Conservation (phyloP, 2,113 vertebrate genomes). For the Peromyscus maniculatus region DNA sequence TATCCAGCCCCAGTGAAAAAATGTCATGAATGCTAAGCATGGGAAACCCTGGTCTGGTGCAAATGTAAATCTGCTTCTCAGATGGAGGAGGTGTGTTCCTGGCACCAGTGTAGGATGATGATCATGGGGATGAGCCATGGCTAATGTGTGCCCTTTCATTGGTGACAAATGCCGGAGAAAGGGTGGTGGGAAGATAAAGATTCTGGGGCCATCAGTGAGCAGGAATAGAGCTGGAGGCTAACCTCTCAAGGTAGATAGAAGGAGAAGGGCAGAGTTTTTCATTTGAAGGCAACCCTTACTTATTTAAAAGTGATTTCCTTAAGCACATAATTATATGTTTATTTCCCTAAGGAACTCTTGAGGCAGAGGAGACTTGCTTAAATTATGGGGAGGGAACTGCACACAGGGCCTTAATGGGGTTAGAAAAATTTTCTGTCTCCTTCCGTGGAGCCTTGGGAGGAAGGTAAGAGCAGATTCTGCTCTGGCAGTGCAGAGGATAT, state of each 20-base stretch:
- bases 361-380: slow-evolving; percentile 76
- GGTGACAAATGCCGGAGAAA: background rate
- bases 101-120: background rate
- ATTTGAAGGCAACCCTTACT: slow-evolving; percentile 72
- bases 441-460: slow-evolving; percentile 48
- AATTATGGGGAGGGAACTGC: slow-evolving; percentile 69
- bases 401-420: slow-evolving; percentile 60
- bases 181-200: background rate
- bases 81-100: background rate
- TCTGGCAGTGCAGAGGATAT: background rate
- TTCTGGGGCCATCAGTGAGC: background rate
- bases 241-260: slow-evolving; percentile 37
- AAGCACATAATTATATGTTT: slow-evolving; percentile 82
- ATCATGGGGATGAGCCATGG: background rate
- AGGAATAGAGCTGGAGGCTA: background rate
- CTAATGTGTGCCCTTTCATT: background rate
- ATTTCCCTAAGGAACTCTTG: slow-evolving; percentile 79
- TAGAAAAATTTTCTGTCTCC: slow-evolving; percentile 66
- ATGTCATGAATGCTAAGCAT: too few species aligned
- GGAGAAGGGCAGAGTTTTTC: slow-evolving; percentile 65
- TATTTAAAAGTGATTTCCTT: slow-evolving; percentile 80
- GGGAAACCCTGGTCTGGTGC: background rate
- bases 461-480: background rate
- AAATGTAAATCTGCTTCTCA: background rate
- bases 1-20: background rate